A percentile compares a stretch with the other conserved stretches of the same genome.
These are phyloP conservation scores for Hypselothyrea guttata DNA, from an alignment of 2,888 invertebrate genomes.

Conservation along the genomic window DNA sequence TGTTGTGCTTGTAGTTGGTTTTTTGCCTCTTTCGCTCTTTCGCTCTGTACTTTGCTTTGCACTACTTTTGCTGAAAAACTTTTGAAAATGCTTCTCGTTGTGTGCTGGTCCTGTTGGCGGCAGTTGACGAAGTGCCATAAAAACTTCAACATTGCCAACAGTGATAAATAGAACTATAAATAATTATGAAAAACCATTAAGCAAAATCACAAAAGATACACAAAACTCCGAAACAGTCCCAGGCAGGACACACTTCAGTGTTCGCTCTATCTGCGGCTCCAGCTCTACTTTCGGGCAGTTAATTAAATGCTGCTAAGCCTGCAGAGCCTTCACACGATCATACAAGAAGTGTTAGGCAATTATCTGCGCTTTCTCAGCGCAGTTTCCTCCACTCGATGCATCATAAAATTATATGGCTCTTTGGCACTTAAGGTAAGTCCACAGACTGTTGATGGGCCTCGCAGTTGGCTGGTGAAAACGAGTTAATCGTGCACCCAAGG, in stretches of 20 bases:
- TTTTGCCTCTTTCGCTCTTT: background rate
- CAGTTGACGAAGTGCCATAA: slow-evolving; percentile 18
- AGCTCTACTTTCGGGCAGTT: background rate
- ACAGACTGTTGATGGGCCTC: slow-evolving; percentile 18
- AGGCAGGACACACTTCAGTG: too few relatives aligned
- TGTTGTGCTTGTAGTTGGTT: slow-evolving; percentile 1
- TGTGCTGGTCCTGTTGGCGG: background rate
- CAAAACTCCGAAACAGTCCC: background rate
- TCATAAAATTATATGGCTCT: slow-evolving; percentile 63
- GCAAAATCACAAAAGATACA: background rate
- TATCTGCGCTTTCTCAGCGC: slow-evolving; percentile 1
- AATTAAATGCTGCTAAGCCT: too few relatives aligned
- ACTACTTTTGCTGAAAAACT: background rate
- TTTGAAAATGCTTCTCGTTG: background rate
- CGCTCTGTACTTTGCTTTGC: background rate
- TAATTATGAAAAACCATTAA: slow-evolving; percentile 55
- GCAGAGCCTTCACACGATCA: too few relatives aligned
- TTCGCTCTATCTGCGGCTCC: too few relatives aligned
- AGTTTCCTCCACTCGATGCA: slow-evolving; percentile 25
- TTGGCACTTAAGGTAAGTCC: slow-evolving; percentile 40
- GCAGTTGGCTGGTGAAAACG: slow-evolving; percentile 34
- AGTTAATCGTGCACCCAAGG: slow-evolving; percentile 55
- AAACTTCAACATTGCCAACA: slow-evolving; percentile 20
- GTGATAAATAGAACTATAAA: slow-evolving; percentile 52
- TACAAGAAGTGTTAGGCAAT: too few relatives aligned